Conservation (phyloP, 2,797 vertebrate genomes). For the Myiotriccus ornatus region DNA sequence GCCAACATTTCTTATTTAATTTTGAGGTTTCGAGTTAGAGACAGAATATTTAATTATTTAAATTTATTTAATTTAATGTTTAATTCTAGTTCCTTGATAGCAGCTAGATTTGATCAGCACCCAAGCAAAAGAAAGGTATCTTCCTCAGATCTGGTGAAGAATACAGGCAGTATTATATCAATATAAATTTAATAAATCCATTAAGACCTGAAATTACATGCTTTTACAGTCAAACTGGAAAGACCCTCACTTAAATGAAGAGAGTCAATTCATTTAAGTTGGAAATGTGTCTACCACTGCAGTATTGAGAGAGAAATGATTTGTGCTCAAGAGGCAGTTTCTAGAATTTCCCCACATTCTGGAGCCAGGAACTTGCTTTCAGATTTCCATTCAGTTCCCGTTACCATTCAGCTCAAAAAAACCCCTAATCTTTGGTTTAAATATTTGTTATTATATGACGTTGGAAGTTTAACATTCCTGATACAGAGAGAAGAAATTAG, state of each 20-base stretch:
- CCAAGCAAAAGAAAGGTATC: background rate
- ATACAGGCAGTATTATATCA: background rate
- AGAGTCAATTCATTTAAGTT: background rate
- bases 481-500: slow-evolving; percentile 71
- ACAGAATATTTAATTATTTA: background rate
- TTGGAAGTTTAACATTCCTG: slow-evolving; percentile 60
- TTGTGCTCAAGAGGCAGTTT: background rate
- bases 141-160: background rate
- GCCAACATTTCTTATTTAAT: background rate
- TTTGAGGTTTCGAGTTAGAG: background rate
- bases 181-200: background rate
- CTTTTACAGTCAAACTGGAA: background rate
- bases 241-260: background rate
- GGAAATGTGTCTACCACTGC: background rate
- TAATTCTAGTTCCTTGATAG: background rate
- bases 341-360: slow-evolving; percentile 14
- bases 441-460: slow-evolving; percentile 56
- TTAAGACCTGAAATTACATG: background rate
- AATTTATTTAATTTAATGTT: too few species aligned
- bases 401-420: slow-evolving; percentile 46
- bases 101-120: background rate
- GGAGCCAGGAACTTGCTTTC: slow-evolving; percentile 43
- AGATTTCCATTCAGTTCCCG: slow-evolving; percentile 14
- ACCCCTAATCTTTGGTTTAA: background rate
- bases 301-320: background rate